These are phyloP conservation scores for Ylistrum balloti DNA, from an alignment of 1,140 invertebrate species.

Conservation along the genomic window DNA sequence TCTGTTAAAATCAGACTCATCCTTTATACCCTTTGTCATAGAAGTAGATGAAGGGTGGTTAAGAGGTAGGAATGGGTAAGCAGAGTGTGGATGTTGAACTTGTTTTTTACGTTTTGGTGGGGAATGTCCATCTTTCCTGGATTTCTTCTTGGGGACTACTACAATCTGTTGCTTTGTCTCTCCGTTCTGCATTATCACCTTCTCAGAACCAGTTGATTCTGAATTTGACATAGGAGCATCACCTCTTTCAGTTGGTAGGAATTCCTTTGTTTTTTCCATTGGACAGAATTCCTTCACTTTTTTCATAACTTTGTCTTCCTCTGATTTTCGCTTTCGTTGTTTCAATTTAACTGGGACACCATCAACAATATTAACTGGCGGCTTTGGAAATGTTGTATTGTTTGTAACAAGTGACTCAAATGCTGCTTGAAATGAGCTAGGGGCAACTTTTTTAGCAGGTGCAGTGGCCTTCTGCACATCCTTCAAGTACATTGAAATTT, in stretches of 20 bases:
- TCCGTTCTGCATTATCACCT: neutral
- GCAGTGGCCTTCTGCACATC: slow-evolving; percentile 53
- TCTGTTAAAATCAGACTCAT: slow-evolving; percentile 59
- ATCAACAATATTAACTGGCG: slow-evolving; percentile 17
- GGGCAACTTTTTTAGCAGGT: slow-evolving; percentile 43
- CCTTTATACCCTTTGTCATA: neutral
- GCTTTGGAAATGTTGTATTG: slow-evolving; percentile 9
- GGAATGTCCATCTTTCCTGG: slow-evolving; percentile 49
- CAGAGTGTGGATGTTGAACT: neutral
- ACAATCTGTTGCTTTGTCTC: slow-evolving; percentile 1
- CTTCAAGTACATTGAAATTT: slow-evolving; percentile 64
- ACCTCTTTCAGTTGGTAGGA: neutral
- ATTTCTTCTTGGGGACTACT: slow-evolving; percentile 54
- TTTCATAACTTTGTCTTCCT: neutral
- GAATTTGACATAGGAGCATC: neutral
- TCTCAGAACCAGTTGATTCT: neutral
- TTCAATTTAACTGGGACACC: slow-evolving; percentile 46
- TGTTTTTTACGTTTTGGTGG: neutral
- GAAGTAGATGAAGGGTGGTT: neutral
- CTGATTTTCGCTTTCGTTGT: slow-evolving; percentile 46
- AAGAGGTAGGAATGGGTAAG: slow-evolving; percentile 60
- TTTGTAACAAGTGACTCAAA: slow-evolving; percentile 60
- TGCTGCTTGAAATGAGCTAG: slow-evolving; percentile 67
- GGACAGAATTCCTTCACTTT: neutral
- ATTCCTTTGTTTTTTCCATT: neutral